Evolutionary conservation across 2,113 vertebrate genomes (phyloP).

Genomic region (Eudyptes chrysolophus): DNA sequence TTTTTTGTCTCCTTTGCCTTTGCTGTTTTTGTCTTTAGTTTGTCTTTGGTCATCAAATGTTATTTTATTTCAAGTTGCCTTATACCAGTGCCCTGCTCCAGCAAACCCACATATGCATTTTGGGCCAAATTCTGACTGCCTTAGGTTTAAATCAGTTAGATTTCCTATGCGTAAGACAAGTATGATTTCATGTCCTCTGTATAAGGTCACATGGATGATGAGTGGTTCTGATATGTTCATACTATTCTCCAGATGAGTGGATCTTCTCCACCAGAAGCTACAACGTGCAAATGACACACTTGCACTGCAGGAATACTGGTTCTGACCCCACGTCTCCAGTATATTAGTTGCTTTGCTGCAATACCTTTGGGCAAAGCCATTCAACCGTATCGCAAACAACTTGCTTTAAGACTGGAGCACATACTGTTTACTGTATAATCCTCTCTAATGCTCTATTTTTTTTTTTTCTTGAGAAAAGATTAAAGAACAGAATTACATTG

Average conservation of each 20-base stretch:
- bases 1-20: neutral
- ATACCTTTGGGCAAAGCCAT: slow-evolving; percentile 52
- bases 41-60: too few species aligned
- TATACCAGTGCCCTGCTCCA: rapidly evolving
- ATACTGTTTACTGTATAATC: slow-evolving; percentile 38
- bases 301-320: neutral
- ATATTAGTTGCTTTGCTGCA: slow-evolving; percentile 24
- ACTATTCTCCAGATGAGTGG: slow-evolving; percentile 9
- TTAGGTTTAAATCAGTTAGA: neutral
- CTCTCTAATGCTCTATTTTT: slow-evolving; percentile 51
- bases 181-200: neutral
- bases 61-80: neutral
- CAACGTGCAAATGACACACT: neutral
- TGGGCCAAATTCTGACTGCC: neutral
- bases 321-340: neutral
- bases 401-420: slow-evolving; percentile 39
- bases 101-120: neutral
- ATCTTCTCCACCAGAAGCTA: neutral
- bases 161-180: neutral
- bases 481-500: slow-evolving; percentile 74
- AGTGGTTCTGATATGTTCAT: neutral
- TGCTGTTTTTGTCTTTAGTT: neutral
- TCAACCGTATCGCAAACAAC: neutral
- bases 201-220: neutral
- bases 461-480: slow-evolving; percentile 70